Conservation (phyloP, 2,797 vertebrate genomes). For the Monodelphis domestica region DNA sequence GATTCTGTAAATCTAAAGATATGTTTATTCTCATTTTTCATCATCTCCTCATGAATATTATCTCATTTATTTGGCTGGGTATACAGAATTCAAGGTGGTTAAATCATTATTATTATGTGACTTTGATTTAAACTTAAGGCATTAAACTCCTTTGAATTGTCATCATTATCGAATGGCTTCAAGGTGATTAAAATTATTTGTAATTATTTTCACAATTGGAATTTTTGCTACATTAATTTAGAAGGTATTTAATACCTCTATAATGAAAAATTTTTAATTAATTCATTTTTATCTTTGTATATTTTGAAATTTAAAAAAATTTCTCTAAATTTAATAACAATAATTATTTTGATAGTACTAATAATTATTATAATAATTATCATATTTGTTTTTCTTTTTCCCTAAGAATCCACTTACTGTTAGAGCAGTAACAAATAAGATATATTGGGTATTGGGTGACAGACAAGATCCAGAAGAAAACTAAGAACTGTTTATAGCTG, state of each 20-base stretch:
- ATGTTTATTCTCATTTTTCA: constrained; percentile 40
- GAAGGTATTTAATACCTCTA: neutral
- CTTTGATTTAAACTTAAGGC: constrained; percentile 34
- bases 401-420: neutral
- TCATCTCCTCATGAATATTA: constrained; percentile 14
- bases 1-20: constrained; percentile 19
- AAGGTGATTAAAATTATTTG: constrained; percentile 38
- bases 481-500: no score
- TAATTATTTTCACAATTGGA: neutral
- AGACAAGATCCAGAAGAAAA: no score
- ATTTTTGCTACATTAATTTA: constrained; percentile 10
- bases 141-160: neutral
- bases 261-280: neutral
- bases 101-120: constrained; percentile 12
- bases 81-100: constrained; percentile 39
- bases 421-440: neutral
- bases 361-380: neutral
- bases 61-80: constrained; percentile 44
- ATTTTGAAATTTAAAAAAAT: neutral
- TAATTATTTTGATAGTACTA: no score
- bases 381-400: neutral
- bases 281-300: neutral
- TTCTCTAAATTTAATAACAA: neutral
- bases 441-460: no score
- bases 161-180: neutral